Evolutionary conservation across 2,888 invertebrate species (phyloP).

Genomic region (Polymixis lichenea): DNA sequence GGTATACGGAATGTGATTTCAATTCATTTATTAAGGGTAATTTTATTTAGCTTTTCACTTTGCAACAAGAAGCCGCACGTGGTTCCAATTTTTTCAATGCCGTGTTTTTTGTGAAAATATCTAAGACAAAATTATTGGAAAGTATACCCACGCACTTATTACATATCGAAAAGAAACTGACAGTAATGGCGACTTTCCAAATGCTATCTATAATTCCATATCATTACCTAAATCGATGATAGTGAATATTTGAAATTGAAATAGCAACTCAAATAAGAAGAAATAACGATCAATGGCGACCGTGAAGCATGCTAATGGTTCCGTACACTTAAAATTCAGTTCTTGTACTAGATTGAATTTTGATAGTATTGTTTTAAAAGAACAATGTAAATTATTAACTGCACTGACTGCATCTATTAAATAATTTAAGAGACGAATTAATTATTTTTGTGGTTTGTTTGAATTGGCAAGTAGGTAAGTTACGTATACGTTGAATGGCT

Average conservation of each 20-base stretch:
- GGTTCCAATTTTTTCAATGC: neutral
- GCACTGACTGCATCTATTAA: conserved; percentile 58
- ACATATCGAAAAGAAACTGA: conserved; percentile 42
- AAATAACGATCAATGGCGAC: conserved; percentile 29
- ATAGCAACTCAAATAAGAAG: conserved; percentile 42
- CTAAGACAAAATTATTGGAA: conserved; percentile 38
- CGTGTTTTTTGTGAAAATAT: neutral
- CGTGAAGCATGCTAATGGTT: conserved; percentile 32
- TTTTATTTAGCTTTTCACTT: neutral
- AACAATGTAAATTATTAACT: conserved; percentile 59
- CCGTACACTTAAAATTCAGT: conserved; percentile 44
- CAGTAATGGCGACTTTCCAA: conserved; percentile 59
- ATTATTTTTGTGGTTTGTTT: conserved; percentile 9
- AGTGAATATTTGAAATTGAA: conserved; percentile 51
- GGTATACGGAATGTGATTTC: too few relatives aligned
- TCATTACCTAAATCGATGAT: conserved; percentile 61
- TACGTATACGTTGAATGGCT: neutral
- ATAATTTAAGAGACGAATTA: conserved; percentile 28
- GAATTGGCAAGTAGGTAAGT: neutral
- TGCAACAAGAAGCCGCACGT: neutral
- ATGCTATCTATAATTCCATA: conserved; percentile 58
- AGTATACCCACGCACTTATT: conserved; percentile 44
- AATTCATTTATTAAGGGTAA: neutral
- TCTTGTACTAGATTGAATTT: conserved; percentile 49
- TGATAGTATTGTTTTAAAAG: conserved; percentile 50